Base-by-base conservation (phyloP, 2,888 invertebrate genomes). In the Eumerus sabulonum region DNA sequence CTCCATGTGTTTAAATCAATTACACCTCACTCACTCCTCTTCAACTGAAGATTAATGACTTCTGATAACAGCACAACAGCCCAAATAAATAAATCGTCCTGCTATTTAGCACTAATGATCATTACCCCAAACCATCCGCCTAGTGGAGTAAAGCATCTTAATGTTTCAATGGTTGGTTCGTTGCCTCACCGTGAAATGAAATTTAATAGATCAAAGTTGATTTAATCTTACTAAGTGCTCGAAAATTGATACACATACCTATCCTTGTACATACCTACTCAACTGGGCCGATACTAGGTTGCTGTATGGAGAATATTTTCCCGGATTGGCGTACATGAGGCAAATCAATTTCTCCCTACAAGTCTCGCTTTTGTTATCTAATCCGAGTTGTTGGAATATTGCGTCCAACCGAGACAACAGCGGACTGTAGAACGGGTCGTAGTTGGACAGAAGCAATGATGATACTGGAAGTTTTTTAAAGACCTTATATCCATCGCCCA, bases 371-470 rank as follows among this genome's bases (percentile, higher is more conserved):
- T 92, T 91, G 1, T 92, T 91, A 1, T 91, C 91, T 16, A 93
- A 90, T 42, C 95, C 94, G 82, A 93, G 86, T 86, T 92, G 92
- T 51, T 94, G 93, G 88, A 96, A 96, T 48, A 96, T 95, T 0
- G 95, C 93, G 84, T 96, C 96, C 63, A 96, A 91, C 13, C 96
- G 90, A 0, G 96, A 96, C 13, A 96, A 88, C 18, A 96, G 87
- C 0, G 96, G 96, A 82, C 96, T 96, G 88, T 96, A 96, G 90
- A 96, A 96, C 0, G 96, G 96, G 87, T 96, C 96, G 88, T 95
- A 96, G 88, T 94, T 95, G 82, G 95, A 94, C 67, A 96, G 90
- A 59, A 96, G 91, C 87, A 96, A 90, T 0, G 95, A 95, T 0
- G 95, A 95, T 19, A 93, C 92, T 27, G 96, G 96, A 83, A 96